A percentile compares a stretch with the other conserved stretches of the same genome.
phyloP scores from a whole-genome alignment of 2,888 invertebrate genomes.

The Xestia rhomboidea region DNA sequence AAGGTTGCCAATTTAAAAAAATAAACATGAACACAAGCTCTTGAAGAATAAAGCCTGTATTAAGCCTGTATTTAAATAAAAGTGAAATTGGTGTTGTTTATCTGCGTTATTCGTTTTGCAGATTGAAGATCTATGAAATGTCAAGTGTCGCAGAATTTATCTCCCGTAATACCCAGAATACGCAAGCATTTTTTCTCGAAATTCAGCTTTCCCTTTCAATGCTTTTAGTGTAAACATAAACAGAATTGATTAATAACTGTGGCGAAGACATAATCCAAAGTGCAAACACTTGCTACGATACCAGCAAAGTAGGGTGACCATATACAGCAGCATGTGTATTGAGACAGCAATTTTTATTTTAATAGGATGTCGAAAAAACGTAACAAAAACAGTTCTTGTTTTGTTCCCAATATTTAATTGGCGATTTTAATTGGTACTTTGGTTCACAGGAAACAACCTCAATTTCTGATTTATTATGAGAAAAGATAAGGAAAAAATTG shows the following conservation, averaged over 20 bases:
- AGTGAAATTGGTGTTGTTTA: not conserved
- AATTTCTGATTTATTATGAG: constrained; percentile 32
- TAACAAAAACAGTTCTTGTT: constrained; percentile 5
- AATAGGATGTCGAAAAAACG: constrained; percentile 36
- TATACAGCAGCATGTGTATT: constrained; percentile 24
- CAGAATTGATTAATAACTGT: constrained; percentile 36
- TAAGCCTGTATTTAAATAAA: not conserved
- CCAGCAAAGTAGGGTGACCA: constrained; percentile 50
- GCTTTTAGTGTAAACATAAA: constrained; percentile 29
- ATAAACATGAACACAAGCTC: not conserved
- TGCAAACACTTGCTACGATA: constrained; percentile 52
- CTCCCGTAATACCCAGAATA: not conserved
- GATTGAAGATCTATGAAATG: constrained; percentile 9
- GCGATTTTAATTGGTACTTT: constrained; percentile 42
- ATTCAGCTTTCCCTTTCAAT: constrained; percentile 32
- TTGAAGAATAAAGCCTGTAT: not conserved
- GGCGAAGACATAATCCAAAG: constrained; percentile 45
- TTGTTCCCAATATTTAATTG: constrained; percentile 22
- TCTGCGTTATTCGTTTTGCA: not conserved
- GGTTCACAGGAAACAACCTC: constrained; percentile 12
- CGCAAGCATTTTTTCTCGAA: not conserved
- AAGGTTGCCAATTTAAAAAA: not conserved
- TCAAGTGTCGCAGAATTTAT: not conserved
- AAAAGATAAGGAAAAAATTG: constrained; percentile 2
- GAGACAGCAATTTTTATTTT: not conserved